Evolutionary conservation across 1,140 invertebrate genomes (phyloP).

Genomic region (Danaus plexippus): DNA sequence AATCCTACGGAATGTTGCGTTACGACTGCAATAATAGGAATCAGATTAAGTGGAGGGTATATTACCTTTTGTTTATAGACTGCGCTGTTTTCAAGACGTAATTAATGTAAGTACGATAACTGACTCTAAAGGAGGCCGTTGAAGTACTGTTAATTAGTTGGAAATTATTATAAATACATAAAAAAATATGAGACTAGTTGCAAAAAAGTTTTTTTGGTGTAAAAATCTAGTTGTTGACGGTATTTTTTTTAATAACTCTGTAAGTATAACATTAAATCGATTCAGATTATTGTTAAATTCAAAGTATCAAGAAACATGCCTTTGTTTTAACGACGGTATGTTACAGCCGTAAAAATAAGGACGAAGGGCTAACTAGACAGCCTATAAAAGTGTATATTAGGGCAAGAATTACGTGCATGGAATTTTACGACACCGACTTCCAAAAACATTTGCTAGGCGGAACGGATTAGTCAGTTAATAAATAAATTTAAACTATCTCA

Average conservation of each 20-base stretch:
- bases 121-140: slow-evolving; percentile 8
- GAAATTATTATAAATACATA: no score
- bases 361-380: slow-evolving; percentile 14
- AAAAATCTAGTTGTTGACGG: no score
- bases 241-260: no score
- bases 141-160: slow-evolving; percentile 13
- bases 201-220: no score
- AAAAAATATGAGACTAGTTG: no score
- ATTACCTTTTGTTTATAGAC: slow-evolving; percentile 56
- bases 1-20: slow-evolving; percentile 58
- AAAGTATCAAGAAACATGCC: no score
- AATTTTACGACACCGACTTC: slow-evolving; percentile 26
- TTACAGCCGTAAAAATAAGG: slow-evolving; percentile 13
- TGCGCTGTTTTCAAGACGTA: slow-evolving; percentile 30
- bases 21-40: slow-evolving; percentile 60
- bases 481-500: slow-evolving; percentile 30
- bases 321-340: no score
- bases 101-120: slow-evolving; percentile 42
- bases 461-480: slow-evolving; percentile 24
- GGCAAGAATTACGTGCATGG: slow-evolving; percentile 22
- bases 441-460: slow-evolving; percentile 29
- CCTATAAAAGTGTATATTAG: slow-evolving; percentile 23
- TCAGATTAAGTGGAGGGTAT: slow-evolving; percentile 56
- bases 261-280: no score
- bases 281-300: no score